Evolutionary conservation across 2,113 vertebrate genomes (phyloP).

Genomic region (Prionailurus bengalensis): DNA sequence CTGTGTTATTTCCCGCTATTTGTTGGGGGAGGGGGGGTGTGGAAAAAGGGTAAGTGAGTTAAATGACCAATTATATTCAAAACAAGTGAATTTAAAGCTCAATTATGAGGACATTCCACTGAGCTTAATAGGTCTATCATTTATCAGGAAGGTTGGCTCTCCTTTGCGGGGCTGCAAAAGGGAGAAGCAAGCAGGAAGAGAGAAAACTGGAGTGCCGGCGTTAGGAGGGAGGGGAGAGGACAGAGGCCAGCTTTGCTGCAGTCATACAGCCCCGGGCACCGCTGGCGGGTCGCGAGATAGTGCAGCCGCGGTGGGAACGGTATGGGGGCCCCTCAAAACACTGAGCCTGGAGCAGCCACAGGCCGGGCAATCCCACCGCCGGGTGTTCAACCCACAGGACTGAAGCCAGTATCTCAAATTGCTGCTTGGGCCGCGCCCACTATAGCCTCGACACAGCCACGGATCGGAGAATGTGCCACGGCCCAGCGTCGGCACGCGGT

Average conservation of each 20-base stretch:
- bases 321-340: rapidly evolving
- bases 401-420: not conserved
- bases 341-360: rapidly evolving
- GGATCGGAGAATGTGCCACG: not conserved
- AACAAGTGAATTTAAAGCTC: not conserved
- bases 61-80: not conserved
- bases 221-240: rapidly evolving
- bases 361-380: not conserved
- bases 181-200: not conserved
- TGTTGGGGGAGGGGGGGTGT: not conserved
- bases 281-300: not conserved
- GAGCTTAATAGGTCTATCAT: not conserved
- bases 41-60: not conserved
- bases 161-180: not conserved
- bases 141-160: not conserved
- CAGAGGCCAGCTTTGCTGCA: rapidly evolving
- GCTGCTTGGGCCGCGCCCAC: rapidly evolving
- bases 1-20: not conserved
- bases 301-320: rapidly evolving
- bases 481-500: too few species aligned
- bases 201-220: rapidly evolving
- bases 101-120: not conserved
- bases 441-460: rapidly evolving
- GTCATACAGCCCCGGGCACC: rapidly evolving
- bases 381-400: not conserved